A percentile compares a stretch with the other conserved stretches of the same genome.
Evolutionary conservation across 1,140 invertebrate genomes (phyloP).

Genomic region (Rhizoglyphus robini): DNA sequence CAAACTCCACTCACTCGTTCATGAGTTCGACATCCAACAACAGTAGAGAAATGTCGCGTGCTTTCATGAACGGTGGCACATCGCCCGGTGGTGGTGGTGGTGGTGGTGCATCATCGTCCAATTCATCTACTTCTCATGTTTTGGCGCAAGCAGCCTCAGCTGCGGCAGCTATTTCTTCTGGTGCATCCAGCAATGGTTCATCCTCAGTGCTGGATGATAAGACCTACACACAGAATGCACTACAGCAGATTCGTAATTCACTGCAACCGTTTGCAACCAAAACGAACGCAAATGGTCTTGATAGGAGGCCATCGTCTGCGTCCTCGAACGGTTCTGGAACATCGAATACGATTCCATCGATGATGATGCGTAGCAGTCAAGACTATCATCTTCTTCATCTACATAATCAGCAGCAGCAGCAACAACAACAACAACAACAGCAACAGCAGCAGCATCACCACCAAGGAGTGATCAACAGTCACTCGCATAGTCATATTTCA

Average conservation of each 20-base stretch:
- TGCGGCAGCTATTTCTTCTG: no score
- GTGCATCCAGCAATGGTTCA: no score
- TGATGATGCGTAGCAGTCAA: constrained; percentile 31
- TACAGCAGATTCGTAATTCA: constrained; percentile 71
- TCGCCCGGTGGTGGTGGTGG: no score
- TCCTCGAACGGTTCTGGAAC: constrained; percentile 25
- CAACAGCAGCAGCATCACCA: constrained; percentile 31
- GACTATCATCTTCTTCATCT: constrained; percentile 24
- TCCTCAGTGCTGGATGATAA: neutral
- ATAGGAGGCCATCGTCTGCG: constrained; percentile 25
- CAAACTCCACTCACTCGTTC: no score
- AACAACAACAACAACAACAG: constrained; percentile 36
- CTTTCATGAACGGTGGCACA: no score
- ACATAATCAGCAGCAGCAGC: neutral
- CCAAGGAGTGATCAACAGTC: constrained; percentile 26
- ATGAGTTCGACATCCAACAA: no score
- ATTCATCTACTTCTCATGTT: no score
- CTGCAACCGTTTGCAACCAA: constrained; percentile 43
- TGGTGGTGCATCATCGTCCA: no score
- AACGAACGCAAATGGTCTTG: constrained; percentile 13
- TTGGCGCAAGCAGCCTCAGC: no score
- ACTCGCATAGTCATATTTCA: constrained; percentile 28
- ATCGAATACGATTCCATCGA: neutral
- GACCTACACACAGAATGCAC: constrained; percentile 63
- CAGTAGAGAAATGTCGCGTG: no score